Percentiles rank a stretch among this genome's conserved stretches.
phyloP scores from a whole-genome alignment of 2,113 vertebrate species.

The Osmerus mordax region DNA sequence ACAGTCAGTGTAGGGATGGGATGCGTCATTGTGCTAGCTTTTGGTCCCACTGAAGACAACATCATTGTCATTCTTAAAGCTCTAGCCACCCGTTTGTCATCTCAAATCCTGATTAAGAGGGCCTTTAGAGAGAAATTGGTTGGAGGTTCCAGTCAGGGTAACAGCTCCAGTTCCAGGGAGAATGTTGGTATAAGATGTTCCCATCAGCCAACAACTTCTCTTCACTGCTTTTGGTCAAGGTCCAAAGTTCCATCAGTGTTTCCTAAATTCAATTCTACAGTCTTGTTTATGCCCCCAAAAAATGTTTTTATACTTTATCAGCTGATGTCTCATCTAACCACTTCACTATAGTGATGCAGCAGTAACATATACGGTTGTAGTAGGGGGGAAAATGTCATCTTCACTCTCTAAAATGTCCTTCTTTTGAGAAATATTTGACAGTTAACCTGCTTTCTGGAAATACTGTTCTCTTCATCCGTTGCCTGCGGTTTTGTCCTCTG shows the following conservation, averaged over 20 bases:
- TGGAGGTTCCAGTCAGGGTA: too few species aligned
- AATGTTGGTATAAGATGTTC: too few species aligned
- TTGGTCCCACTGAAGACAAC: conserved; percentile 39
- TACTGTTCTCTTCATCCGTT: not conserved
- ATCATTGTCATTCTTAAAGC: conserved; percentile 33
- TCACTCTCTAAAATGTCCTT: not conserved
- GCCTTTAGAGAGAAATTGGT: not conserved
- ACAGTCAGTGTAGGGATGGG: conserved; percentile 66
- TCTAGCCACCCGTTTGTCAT: too few species aligned
- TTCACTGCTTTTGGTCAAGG: too few species aligned
- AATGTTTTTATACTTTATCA: too few species aligned
- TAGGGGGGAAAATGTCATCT: not conserved
- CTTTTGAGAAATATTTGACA: conserved; percentile 15
- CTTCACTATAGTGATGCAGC: not conserved
- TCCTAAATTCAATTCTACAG: too few species aligned
- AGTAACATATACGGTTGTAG: not conserved
- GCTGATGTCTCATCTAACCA: too few species aligned
- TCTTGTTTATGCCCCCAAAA: too few species aligned
- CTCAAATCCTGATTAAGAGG: not conserved
- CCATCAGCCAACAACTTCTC: too few species aligned
- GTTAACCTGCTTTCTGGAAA: not conserved
- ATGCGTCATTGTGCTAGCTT: conserved; percentile 43
- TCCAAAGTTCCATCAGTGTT: too few species aligned
- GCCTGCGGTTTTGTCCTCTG: conserved; percentile 11
- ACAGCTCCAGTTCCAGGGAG: too few species aligned